Evolutionary conservation across 2,113 vertebrate species (phyloP), one percentile per base, ranked within the genome.

Genomic region (Proterorhinus semilunaris): DNA sequence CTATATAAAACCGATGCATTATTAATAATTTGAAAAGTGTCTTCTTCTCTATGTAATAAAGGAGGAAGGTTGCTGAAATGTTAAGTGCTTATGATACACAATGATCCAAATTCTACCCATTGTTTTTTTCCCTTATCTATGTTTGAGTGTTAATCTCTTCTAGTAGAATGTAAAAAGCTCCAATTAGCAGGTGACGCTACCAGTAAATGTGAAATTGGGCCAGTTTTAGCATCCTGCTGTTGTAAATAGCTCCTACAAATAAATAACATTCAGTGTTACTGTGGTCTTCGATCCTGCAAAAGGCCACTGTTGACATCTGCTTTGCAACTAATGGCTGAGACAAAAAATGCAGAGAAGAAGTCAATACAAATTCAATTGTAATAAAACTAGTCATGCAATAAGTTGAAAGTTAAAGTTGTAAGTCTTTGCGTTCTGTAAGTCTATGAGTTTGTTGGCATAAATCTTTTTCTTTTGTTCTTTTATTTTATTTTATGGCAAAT

Each of bases 31-130:
- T 36, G 17, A 57, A 58, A 0, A 58, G 55, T 7, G 55, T 7
- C 42, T 58, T 58, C 27, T 42, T 27, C 21, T 58, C 50, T 21
- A 49, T 12, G 0, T 75, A 78, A 80, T 47, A 77, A 0, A 15
- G 13, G n/a, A 15, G 1, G 4, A 15, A 51, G 6, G 27, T 36
- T 36, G 27, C 4, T 36, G 27, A 36, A 1, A 36, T 36, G 27
- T 36, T 36, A 36, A 36, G 27, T 36, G 27, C 27, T 36, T 36
- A 36, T 51, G 72, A 72, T 51, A 10, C 49, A 13, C 6, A 55
- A 57, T 83, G 84, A 75, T 85, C 82, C 85, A 90, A 55, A 85
- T 86, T 86, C 59, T 78, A 87, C 73, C 80, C 86, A 51, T n/a
- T 17, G 16, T 53, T 17, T 17, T 4, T 7, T n/a, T 8, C 17